Evolutionary conservation across 2,113 vertebrate genomes (phyloP).

Genomic region (Phylloscopus trochiloides): DNA sequence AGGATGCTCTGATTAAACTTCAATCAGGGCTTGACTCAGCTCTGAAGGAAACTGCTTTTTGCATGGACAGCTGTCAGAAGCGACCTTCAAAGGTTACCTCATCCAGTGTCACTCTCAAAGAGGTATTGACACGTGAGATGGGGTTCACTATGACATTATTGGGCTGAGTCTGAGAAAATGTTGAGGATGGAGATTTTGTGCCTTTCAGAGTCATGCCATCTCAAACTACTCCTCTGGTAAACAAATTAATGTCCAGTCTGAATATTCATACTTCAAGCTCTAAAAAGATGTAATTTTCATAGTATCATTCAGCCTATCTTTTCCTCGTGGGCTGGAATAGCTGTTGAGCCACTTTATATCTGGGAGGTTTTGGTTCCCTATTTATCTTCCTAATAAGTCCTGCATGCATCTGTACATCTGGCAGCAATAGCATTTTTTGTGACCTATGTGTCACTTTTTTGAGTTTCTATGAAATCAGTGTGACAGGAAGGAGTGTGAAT

Average conservation of each 20-base stretch:
- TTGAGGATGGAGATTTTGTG: not conserved
- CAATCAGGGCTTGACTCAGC: not conserved
- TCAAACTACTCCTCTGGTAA: not conserved
- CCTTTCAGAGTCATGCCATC: not conserved
- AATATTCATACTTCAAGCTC: not conserved
- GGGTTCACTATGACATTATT: not conserved
- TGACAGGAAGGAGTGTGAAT: conserved; percentile 4
- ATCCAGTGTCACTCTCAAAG: not conserved
- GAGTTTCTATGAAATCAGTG: not conserved
- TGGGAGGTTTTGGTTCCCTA: not conserved
- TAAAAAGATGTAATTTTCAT: not conserved
- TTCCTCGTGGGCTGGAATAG: not conserved
- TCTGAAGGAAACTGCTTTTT: not conserved
- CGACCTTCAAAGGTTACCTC: not conserved
- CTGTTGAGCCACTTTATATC: not conserved
- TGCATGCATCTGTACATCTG: not conserved
- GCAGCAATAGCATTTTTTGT: not conserved
- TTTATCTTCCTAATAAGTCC: not conserved
- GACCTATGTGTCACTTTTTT: not conserved
- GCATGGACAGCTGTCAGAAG: not conserved
- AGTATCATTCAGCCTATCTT: not conserved
- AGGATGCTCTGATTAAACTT: not conserved
- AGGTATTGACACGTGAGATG: not conserved
- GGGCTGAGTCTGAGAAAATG: not conserved
- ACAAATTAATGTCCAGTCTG: not conserved